Evolutionary conservation across 2,113 vertebrate genomes (phyloP).

Genomic region (Hemichromis elongatus): DNA sequence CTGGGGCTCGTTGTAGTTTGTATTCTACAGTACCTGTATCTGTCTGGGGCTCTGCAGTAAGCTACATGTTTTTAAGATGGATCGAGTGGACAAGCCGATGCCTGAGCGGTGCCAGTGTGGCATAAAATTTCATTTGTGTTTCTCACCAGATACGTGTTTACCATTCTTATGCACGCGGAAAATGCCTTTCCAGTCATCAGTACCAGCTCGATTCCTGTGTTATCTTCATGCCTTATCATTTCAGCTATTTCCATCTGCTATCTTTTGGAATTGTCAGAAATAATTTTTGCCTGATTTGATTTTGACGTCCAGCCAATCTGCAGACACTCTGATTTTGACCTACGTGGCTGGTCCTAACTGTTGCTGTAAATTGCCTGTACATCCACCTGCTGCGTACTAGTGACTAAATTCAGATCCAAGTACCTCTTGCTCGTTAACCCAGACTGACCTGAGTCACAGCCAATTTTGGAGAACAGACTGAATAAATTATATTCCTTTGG

Average conservation of each 20-base stretch:
- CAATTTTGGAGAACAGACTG: neutral
- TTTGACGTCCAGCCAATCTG: neutral
- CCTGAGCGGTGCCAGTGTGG: neutral
- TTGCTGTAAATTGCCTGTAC: neutral
- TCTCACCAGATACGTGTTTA: neutral
- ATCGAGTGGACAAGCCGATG: neutral
- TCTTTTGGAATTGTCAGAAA: neutral
- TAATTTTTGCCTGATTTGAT: neutral
- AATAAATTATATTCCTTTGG: neutral
- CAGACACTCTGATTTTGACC: neutral
- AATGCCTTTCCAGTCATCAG: neutral
- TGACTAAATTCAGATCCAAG: neutral
- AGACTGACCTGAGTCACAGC: neutral
- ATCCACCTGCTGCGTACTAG: neutral
- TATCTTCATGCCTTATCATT: neutral
- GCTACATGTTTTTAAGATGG: neutral
- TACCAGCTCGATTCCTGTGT: neutral
- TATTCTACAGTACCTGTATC: neutral
- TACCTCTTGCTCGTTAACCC: neutral
- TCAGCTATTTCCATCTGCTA: neutral
- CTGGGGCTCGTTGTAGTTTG: neutral
- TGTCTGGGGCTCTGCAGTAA: neutral
- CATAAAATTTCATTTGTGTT: neutral
- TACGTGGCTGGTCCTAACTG: neutral
- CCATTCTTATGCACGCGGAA: neutral